phyloP scores from a whole-genome alignment of 2,113 vertebrate species.

The Hippoglossus stenolepis region DNA sequence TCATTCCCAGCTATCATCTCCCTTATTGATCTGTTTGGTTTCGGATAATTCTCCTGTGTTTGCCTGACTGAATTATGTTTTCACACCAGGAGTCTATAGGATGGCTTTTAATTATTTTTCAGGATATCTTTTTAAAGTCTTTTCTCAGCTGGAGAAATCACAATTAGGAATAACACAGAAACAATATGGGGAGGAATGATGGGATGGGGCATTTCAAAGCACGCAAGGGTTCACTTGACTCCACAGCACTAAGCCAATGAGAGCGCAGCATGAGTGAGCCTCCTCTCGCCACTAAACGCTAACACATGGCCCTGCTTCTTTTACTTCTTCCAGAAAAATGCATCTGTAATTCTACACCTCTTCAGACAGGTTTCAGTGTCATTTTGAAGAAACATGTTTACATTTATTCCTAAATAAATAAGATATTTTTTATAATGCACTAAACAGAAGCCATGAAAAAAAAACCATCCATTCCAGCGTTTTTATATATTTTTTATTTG shows the following conservation, averaged over 20 bases:
- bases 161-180: neutral
- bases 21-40: neutral
- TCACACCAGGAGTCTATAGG: neutral
- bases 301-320: conserved; percentile 68
- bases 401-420: neutral
- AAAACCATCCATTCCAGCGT: neutral
- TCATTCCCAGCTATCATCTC: neutral
- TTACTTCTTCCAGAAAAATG: conserved; percentile 22
- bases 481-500: neutral
- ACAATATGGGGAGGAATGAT: neutral
- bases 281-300: conserved; percentile 75
- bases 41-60: neutral
- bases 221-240: conserved; percentile 10
- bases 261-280: conserved; percentile 65
- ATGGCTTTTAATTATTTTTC: no score
- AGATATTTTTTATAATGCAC: neutral
- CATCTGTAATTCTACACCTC: conserved; percentile 33
- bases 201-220: conserved; percentile 24
- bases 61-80: neutral
- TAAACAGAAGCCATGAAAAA: neutral
- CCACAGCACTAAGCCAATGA: conserved; percentile 68
- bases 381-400: neutral
- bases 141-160: neutral
- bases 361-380: neutral
- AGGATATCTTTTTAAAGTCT: no score